These are phyloP conservation scores for Latheticus oryzae DNA, from an alignment of 2,888 invertebrate genomes.

Conservation along the genomic window DNA sequence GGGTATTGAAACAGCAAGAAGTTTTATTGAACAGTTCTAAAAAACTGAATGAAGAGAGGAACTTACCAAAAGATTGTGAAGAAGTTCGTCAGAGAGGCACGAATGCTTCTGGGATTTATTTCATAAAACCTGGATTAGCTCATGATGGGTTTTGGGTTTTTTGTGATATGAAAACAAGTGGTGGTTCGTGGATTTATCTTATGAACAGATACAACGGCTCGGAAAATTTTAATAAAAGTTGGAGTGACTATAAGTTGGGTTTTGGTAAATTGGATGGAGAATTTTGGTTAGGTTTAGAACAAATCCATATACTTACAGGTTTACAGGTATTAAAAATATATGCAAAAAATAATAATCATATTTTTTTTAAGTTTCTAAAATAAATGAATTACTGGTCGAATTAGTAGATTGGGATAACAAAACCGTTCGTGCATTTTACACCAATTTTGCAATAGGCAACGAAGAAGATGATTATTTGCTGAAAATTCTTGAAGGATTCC, in stretches of 20 bases:
- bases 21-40: too few species aligned
- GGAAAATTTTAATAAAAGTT: conserved; percentile 74
- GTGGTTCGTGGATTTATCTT: conserved; percentile 78
- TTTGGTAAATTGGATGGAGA: conserved; percentile 79
- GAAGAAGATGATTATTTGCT: conserved; percentile 76
- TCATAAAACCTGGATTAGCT: conserved; percentile 70
- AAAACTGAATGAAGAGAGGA: too few species aligned
- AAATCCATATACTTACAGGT: conserved; percentile 70
- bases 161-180: conserved; percentile 72
- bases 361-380: not conserved
- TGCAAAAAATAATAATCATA: not conserved
- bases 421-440: conserved; percentile 71
- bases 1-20: too few species aligned
- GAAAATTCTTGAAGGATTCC: conserved; percentile 73
- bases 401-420: conserved; percentile 72
- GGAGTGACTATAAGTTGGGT: conserved; percentile 76
- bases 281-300: conserved; percentile 79
- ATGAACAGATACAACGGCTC: conserved; percentile 75
- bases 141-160: conserved; percentile 73
- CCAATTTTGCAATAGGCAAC: conserved; percentile 74
- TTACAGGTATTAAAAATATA: not conserved
- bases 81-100: conserved; percentile 69
- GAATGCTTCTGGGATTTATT: conserved; percentile 72
- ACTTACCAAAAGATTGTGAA: too few species aligned
- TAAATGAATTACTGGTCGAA: conserved; percentile 72